phyloP scores from a whole-genome alignment of 1,140 invertebrate genomes.

The Drosophila jambulina region DNA sequence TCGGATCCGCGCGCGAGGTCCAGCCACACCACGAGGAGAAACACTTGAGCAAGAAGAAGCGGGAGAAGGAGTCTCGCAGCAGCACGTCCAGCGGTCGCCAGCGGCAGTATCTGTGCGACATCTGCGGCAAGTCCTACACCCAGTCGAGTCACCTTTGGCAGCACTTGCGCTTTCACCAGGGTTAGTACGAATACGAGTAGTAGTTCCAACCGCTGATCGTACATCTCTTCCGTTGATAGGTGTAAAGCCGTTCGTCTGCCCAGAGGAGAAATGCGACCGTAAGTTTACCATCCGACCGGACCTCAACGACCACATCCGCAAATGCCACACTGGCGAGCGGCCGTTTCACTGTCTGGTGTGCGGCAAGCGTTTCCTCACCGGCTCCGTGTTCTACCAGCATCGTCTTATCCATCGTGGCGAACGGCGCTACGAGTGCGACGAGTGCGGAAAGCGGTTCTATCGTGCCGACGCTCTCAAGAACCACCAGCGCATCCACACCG shows the following conservation, averaged over 20 bases:
- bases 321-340: conserved; percentile 88
- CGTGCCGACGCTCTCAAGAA: conserved; percentile 87
- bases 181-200: conserved; percentile 52
- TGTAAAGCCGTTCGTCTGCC: conserved; percentile 87
- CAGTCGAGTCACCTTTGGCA: conserved; percentile 88
- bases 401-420: conserved; percentile 93
- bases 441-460: conserved; percentile 88
- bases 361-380: conserved; percentile 90
- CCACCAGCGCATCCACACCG: conserved; percentile 89
- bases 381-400: conserved; percentile 90
- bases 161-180: conserved; percentile 87
- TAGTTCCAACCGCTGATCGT: not conserved
- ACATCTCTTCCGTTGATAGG: conserved; percentile 73
- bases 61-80: conserved; percentile 70
- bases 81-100: conserved; percentile 34
- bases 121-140: conserved; percentile 87
- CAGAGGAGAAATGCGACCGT: conserved; percentile 87
- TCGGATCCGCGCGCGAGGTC: conserved; percentile 85
- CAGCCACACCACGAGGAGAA: conserved; percentile 84
- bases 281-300: conserved; percentile 89
- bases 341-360: conserved; percentile 90
- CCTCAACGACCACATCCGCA: conserved; percentile 89
- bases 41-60: conserved; percentile 74
- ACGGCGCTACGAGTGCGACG: conserved; percentile 90
- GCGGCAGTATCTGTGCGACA: conserved; percentile 87